Base-by-base conservation (phyloP, 2,113 vertebrate species). In the Aix galericulata region DNA sequence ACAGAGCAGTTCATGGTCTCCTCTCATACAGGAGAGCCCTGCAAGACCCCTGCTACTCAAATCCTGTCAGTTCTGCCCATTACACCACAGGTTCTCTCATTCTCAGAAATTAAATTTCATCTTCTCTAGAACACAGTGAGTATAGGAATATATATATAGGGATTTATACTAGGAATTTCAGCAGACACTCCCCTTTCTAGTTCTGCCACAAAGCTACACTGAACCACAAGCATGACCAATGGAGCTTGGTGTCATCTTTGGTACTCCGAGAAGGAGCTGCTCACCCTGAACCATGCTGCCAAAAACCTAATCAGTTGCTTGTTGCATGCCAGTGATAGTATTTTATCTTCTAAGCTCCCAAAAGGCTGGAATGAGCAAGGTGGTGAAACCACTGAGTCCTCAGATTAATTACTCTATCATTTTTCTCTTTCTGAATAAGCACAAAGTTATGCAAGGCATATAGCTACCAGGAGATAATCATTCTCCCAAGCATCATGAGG, bases 301-400 rank as follows among this genome's bases (percentile, higher is more conserved):
- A 85, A 72, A 91, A 64, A 21, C 13, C 13, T 32, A 8, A 26
- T 6, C 1, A 0, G 17, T 68, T 0, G 0, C 14, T 5, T 0
- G 0, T 13, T 29, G 75, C 25, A 13, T 17, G 7, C 23, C 50
- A 69, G 44, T 13, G 40, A 29, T 6, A 80, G 3, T 64, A 74
- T 18, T 81, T 87, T 52, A 59, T 81, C 67, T 64, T 81, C 56
- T 58, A 34, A 50, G 66, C 9, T 76, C 55, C 62, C 79, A 31
- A 71, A 79, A 86, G 67, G 9, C 10, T 3, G 46, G 29, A 27
- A 50, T 23, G 42, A 60, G 10, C 27, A 31, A 72, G 7, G 3
- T 74, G 27, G 7, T 74, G 23, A 92, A 74, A 52, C 50, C 56
- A 69, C 7, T 4, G 60, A 59, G 4, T 56, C 27, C 31, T 66